Evolutionary conservation across 2,113 vertebrate genomes (phyloP), one percentile per base, ranked within the genome.

Genomic region (Podarcis raffonei): DNA sequence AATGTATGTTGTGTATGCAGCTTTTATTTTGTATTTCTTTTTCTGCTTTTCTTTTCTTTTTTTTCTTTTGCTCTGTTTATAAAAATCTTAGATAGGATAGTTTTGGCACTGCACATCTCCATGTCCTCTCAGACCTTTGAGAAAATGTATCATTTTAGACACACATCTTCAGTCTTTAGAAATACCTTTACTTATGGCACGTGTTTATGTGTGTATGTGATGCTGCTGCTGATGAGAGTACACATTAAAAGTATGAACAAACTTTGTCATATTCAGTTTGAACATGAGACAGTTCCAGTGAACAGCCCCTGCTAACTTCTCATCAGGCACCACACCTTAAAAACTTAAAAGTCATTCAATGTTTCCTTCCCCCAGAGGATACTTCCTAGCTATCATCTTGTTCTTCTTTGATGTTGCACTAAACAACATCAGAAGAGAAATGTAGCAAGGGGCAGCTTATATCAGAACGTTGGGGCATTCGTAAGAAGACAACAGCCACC

Each of bases 161-260:
- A 57, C 1, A 81, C 84, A 69, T 42, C 23, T 81, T 62, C 25
- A 80, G n/a, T 35, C 22, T 90, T 86, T 89, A 68, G 27, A n/a
- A 20, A 1, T 15, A 42, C 48, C 90, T 53, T 89, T 86, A 23
- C 30, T 89, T 57, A 78, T 59, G 66, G 90, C 85, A 81, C 5
- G 6, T 27, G 48, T 65, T 30, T 3, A 2, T 65, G 83, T 30
- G 13, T 27, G 9, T 90, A 78, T 27, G 9, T 91, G 83, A 59
- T 71, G 0, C 0, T 48, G 27, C 35, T 77, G 30, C 5, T 78
- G 66, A 78, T 65, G 25, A n/a, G 62, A 3, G 20, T 39, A 42
- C n/a, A 39, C 18, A 86, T 13, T 25, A 6, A 83, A 83, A 83
- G 27, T 18, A 83, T 22, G 30, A 77, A 23, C 25, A 12, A 68